Evolutionary conservation across 2,888 invertebrate genomes (phyloP).

Genomic region (Tipula confusa): DNA sequence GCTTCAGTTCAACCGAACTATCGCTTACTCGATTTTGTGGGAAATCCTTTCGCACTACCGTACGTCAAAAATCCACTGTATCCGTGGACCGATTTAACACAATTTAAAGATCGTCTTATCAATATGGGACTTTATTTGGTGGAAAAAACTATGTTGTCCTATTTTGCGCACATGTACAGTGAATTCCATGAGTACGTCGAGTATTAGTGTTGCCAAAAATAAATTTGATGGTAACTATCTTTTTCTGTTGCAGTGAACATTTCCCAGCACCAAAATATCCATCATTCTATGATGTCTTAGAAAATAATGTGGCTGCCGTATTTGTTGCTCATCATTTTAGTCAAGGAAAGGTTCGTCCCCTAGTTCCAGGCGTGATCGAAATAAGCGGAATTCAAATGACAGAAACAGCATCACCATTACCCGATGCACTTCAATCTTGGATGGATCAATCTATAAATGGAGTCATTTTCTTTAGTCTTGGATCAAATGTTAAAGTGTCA

Average conservation of each 20-base stretch:
- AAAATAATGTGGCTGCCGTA: slow-evolving; percentile 42
- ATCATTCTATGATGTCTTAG: neutral
- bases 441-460: slow-evolving; percentile 49
- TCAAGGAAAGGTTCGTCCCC: slow-evolving; percentile 45
- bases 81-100: neutral
- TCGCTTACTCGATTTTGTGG: neutral
- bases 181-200: neutral
- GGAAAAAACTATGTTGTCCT: neutral
- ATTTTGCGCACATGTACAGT: neutral
- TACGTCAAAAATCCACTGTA: neutral
- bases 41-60: neutral
- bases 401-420: neutral
- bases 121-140: neutral
- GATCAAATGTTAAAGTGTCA: slow-evolving; percentile 46
- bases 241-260: neutral
- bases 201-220: too few relatives aligned
- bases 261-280: neutral
- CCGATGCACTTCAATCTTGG: slow-evolving; percentile 44
- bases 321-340: slow-evolving; percentile 47
- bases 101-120: neutral
- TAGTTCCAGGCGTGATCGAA: slow-evolving; percentile 48
- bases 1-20: neutral
- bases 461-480: slow-evolving; percentile 52
- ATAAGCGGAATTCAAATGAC: slow-evolving; percentile 44
- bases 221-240: too few relatives aligned